Conservation (phyloP, 2,888 invertebrate genomes). For the Lasioglossum lativentre region DNA sequence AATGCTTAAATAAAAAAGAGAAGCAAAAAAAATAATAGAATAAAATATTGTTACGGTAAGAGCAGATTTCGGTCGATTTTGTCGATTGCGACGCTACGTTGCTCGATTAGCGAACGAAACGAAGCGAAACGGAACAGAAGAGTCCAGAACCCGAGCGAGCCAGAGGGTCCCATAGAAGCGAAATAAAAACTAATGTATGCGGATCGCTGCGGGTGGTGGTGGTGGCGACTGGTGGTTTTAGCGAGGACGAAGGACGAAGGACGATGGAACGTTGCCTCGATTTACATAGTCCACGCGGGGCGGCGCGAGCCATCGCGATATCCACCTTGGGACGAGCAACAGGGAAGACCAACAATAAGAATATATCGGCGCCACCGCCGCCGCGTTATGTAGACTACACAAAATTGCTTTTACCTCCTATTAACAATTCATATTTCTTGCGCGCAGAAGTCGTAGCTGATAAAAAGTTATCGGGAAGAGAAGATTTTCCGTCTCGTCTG, state of each 20-base stretch:
- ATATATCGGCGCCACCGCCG: constrained; percentile 77
- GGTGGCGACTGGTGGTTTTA: constrained; percentile 33
- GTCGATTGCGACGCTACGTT: neutral
- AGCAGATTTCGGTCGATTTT: too few species aligned
- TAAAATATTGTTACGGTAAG: too few species aligned
- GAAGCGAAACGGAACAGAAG: neutral
- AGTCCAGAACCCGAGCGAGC: constrained; percentile 61
- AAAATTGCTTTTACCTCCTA: constrained; percentile 84
- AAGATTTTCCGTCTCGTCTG: constrained; percentile 68
- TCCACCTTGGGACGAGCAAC: constrained; percentile 52
- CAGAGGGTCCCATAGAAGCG: constrained; percentile 75
- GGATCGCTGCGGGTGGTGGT: constrained; percentile 57
- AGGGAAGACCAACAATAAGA: constrained; percentile 75
- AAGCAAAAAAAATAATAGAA: too few species aligned
- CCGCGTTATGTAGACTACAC: constrained; percentile 83
- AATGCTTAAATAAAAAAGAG: too few species aligned
- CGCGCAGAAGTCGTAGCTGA: constrained; percentile 79
- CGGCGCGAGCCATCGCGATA: constrained; percentile 33
- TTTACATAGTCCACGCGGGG: constrained; percentile 76
- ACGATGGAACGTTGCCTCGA: constrained; percentile 56
- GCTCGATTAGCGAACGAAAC: neutral
- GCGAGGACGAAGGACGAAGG: constrained; percentile 51
- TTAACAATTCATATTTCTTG: constrained; percentile 84
- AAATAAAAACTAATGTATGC: constrained; percentile 83
- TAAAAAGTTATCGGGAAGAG: constrained; percentile 80